Evolutionary conservation across 2,888 invertebrate species (phyloP).

Genomic region (Meiosimyza platycephala): DNA sequence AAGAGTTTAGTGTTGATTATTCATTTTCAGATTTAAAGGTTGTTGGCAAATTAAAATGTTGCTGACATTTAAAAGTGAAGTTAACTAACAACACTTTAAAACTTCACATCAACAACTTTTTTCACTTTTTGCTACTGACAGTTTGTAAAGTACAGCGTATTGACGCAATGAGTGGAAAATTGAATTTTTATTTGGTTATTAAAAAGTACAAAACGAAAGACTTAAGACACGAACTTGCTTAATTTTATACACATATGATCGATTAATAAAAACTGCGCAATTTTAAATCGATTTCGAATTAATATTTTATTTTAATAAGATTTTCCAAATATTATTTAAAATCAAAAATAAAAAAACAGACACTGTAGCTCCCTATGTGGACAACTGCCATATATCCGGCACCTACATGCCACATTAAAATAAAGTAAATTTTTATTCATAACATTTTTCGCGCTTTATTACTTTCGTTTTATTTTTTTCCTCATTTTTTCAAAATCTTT

Average conservation of each 20-base stretch:
- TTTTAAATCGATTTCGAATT: background rate
- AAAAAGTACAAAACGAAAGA: constrained; percentile 13
- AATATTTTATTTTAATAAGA: background rate
- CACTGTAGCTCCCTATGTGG: background rate
- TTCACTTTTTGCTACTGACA: too few relatives aligned
- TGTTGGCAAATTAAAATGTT: too few relatives aligned
- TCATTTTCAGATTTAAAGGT: too few relatives aligned
- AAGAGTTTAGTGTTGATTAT: too few relatives aligned
- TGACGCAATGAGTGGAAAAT: too few relatives aligned
- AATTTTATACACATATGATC: background rate
- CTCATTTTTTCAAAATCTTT: too few relatives aligned
- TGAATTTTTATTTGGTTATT: too few relatives aligned
- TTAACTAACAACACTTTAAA: too few relatives aligned
- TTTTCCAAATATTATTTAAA: too few relatives aligned
- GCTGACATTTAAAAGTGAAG: too few relatives aligned
- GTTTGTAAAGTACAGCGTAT: too few relatives aligned
- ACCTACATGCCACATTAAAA: constrained; percentile 19
- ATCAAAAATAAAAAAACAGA: background rate
- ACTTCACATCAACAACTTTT: too few relatives aligned
- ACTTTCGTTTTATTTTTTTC: background rate
- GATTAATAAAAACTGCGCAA: background rate
- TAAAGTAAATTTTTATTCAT: constrained; percentile 18
- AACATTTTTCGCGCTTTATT: background rate
- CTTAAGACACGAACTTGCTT: constrained; percentile 22
- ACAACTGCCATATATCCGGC: background rate